Conservation (phyloP, 2,888 invertebrate genomes). For the Venusia cambrica region DNA sequence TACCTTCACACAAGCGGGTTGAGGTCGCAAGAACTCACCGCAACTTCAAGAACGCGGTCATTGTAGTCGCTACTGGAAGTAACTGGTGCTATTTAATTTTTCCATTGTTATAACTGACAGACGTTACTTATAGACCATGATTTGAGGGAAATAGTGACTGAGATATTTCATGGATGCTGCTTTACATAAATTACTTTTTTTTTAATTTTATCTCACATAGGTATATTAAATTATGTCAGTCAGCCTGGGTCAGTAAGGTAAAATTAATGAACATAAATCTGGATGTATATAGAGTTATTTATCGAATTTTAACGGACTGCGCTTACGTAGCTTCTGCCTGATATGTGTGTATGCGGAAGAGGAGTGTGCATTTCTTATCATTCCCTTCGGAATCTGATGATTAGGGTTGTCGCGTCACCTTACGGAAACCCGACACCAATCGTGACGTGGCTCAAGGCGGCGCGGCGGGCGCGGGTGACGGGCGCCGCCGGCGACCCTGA, state of each 20-base stretch:
- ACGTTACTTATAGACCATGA: conserved; percentile 1
- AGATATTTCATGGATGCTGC: no score
- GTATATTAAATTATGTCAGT: no score
- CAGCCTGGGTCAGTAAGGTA: no score
- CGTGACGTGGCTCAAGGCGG: conserved; percentile 44
- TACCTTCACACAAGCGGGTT: conserved; percentile 73
- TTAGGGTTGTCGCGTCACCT: conserved; percentile 45
- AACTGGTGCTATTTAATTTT: conserved; percentile 17
- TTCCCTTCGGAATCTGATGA: conserved; percentile 11
- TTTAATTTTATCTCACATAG: no score
- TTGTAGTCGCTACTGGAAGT: conserved; percentile 19
- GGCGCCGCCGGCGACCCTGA: conserved; percentile 69
- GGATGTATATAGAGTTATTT: no score
- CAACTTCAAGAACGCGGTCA: conserved; percentile 31
- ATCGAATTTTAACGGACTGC: no score
- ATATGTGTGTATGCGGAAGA: no score
- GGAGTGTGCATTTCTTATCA: conserved; percentile 8
- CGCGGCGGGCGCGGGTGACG: conserved; percentile 58
- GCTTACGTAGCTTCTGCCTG: no score
- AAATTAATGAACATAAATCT: no score
- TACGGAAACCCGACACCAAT: conserved; percentile 58
- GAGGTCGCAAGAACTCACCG: conserved; percentile 59
- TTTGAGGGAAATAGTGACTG: conserved; percentile 12
- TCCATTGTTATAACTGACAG: conserved; percentile 1
- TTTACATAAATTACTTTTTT: no score